Evolutionary conservation across 2,888 invertebrate species (phyloP), one percentile per base, ranked within the genome.

Genomic region (Epinotia demarniana): DNA sequence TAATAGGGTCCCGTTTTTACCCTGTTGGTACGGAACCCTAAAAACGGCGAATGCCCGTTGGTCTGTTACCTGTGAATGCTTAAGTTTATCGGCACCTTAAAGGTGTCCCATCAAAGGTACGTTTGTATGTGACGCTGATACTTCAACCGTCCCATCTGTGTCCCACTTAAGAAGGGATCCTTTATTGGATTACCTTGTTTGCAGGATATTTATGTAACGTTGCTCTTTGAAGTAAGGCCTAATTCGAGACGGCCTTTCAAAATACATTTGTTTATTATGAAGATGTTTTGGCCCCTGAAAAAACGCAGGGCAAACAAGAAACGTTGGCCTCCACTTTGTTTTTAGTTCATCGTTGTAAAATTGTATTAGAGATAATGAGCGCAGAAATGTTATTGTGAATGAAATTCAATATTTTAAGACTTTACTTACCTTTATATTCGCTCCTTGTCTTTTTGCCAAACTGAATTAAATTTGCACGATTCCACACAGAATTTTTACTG

Each of bases 161-260:
- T 19, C 46, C 72, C 57, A 49, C 63, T 74, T 49, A 53, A 43
- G 64, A 46, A 8, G 57, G 58, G 67, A 62, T 49, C 27, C 27
- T 49, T 69, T 77, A 75, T 77, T 75, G 60, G 72, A 75, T 77
- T 77, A 75, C 77, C 68, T 69, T 75, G 75, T 77, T 77, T 77
- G 72, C 46, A 49, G 63, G 77, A 60, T 75, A 77, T 77, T 75
- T 75, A 77, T 68, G 72, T 72, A 62, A 43, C 66, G 57, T 64
- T 67, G 66, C 61, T 60, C 68, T 76, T 77, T 77, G 76, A 77
- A 73, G 73, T 66, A 16, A 49, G 18, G 33, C 39, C 27, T 73
- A 77, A 77, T 73, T 66, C 27, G 70, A 27, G 9, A n/a, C 39
- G 39, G 39, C 68, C 58, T 70, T 64, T 58, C 3, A 62, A 64